Percentiles rank a stretch among this genome's conserved stretches.
These are phyloP conservation scores for Oreotrochilus melanogaster DNA, from an alignment of 2,113 vertebrate species.

Conservation along the genomic window DNA sequence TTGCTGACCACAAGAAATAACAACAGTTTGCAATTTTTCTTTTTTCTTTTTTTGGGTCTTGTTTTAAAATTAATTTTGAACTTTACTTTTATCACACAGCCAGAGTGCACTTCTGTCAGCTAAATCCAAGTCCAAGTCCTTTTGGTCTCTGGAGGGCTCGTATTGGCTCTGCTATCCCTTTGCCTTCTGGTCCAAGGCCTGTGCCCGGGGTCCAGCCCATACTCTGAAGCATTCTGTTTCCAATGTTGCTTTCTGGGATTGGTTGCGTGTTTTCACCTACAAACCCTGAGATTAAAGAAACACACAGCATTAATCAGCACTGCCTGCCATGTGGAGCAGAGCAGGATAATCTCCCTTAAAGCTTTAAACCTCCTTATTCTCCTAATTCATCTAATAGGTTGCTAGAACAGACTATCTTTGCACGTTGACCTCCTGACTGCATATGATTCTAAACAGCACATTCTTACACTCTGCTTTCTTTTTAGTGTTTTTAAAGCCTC, in stretches of 20 bases:
- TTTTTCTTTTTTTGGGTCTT: neutral
- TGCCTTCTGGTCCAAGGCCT: conserved; percentile 92
- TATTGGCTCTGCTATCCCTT: conserved; percentile 92
- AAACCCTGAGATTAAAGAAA: conserved; percentile 81
- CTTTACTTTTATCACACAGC: neutral
- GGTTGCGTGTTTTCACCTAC: conserved; percentile 89
- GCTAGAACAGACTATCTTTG: conserved; percentile 66
- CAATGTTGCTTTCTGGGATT: conserved; percentile 92
- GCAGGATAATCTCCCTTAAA: conserved; percentile 65
- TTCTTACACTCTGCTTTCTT: neutral
- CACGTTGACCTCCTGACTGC: conserved; percentile 50
- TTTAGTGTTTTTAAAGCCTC: neutral
- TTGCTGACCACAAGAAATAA: neutral
- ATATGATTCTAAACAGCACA: neutral
- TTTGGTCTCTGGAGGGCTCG: conserved; percentile 93
- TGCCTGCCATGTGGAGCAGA: conserved; percentile 46
- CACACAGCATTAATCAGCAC: conserved; percentile 52
- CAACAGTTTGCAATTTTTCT: neutral
- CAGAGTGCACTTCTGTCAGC: conserved; percentile 77
- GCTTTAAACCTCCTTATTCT: conserved; percentile 74
- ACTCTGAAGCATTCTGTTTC: conserved; percentile 93
- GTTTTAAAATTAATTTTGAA: conserved; percentile 5
- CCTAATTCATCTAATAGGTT: conserved; percentile 74
- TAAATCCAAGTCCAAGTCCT: conserved; percentile 93
- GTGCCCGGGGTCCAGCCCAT: conserved; percentile 96